Base-by-base conservation (phyloP, 2,113 vertebrate species). In the Toxotes jaculatrix region DNA sequence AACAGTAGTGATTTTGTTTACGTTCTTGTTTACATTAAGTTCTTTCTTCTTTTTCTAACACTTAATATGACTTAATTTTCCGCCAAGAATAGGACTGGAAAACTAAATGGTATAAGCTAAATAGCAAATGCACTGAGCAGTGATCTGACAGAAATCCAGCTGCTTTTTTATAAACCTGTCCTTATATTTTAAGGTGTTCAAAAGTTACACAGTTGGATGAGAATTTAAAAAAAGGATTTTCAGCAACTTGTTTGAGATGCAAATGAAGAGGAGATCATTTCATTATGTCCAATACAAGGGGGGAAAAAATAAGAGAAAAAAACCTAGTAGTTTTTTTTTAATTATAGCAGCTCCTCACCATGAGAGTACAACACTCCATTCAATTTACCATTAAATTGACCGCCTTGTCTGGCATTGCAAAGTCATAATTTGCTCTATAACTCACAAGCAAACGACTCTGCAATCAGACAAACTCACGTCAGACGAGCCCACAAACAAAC, bases 371-470 rank as follows among this genome's bases (percentile, higher is more conserved):
- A 63, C 34, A 51, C 59, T 73, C 53, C 10, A 60, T 80, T 80
- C 63, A 87, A 75, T 82, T 64, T 40, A 53, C 27, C 42, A 74
- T 76, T 80, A 61, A 57, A 85, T 55, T 72, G 66, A 79, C 70
- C 17, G 14, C 32, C 77, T 81, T 75, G 64, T 83, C 56, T 60
- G 51, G 45, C 36, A 61, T 71, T 72, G 31, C 57, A 77, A 82
- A 84, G 60, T 77, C 65, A 88, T 86, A 74, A 82, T 89, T 81
- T 84, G 53, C 67, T 79, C 71, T 34, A 71, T 84, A 84, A 88
- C 84, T 88, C 77, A 80, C 63, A 78, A 72, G 49, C 45, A 82
- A 77, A 89, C 43, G 55, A 74, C 72, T 74, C 53, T 77, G 71
- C 69, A 79, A 80, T 78, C 85, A 80, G 61, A 60, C 85, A 80